Evolutionary conservation across 2,113 vertebrate genomes (phyloP).

Genomic region (Aspiorhynchus laticeps): DNA sequence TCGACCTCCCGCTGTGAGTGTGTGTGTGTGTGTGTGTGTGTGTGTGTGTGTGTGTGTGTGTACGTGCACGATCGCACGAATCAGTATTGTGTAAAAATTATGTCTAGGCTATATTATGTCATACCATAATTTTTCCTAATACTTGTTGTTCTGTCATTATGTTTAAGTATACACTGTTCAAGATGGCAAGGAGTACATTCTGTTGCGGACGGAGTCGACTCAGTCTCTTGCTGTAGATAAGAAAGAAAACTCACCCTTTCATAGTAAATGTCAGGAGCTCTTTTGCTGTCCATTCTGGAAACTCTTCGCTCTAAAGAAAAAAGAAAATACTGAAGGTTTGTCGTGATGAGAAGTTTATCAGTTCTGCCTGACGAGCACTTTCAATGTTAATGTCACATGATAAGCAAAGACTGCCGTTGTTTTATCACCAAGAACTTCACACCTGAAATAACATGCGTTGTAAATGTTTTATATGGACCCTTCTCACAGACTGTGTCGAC

Average conservation of each 20-base stretch:
- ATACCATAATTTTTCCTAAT: neutral
- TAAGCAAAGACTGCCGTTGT: neutral
- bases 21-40: conserved; percentile 29
- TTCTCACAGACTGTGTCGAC: neutral
- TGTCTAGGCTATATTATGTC: neutral
- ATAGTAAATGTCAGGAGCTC: conserved; percentile 90
- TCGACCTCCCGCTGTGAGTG: neutral
- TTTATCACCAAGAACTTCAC: neutral
- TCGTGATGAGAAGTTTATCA: conserved; percentile 55
- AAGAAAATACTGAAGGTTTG: conserved; percentile 89
- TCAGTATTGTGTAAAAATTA: neutral
- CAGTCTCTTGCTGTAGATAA: conserved; percentile 84
- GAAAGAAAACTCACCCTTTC: conserved; percentile 90
- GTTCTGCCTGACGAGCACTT: conserved; percentile 19
- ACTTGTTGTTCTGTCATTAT: neutral
- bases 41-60: conserved; percentile 28
- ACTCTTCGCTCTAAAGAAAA: conserved; percentile 84
- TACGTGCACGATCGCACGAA: conserved; percentile 11
- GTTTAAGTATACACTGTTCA: conserved; percentile 76
- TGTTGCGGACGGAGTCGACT: conserved; percentile 88
- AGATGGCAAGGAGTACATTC: conserved; percentile 93
- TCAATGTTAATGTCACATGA: neutral
- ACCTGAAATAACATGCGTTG: neutral
- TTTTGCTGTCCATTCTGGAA: conserved; percentile 92
- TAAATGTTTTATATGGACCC: neutral